Conservation (phyloP, 2,113 vertebrate genomes). For the Eudyptes chrysolophus region DNA sequence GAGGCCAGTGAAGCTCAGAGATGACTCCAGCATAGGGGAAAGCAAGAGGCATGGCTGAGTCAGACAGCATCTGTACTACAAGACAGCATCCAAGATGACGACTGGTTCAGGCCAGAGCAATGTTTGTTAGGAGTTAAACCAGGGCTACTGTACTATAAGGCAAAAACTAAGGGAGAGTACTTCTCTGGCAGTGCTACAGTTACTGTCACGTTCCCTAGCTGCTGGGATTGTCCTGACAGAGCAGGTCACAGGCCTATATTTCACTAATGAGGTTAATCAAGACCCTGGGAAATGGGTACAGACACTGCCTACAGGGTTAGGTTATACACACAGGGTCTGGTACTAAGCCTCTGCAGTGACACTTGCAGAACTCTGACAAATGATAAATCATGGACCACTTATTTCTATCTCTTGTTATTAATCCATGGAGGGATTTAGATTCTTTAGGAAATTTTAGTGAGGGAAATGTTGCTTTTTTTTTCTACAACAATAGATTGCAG, state of each 20-base stretch:
- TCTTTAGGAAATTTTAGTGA: not conserved
- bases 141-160: not conserved
- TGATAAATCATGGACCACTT: not conserved
- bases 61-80: not conserved
- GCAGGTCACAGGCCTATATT: not conserved
- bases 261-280: conserved; percentile 45
- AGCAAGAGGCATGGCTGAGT: not conserved
- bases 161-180: not conserved
- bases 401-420: not conserved
- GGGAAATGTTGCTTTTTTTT: not conserved
- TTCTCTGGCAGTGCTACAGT: not conserved
- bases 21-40: not conserved
- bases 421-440: not conserved
- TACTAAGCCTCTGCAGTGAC: not conserved
- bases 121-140: not conserved
- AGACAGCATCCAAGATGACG: not conserved
- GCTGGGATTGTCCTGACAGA: not conserved
- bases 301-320: not conserved
- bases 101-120: not conserved
- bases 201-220: not conserved
- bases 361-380: not conserved
- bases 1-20: not conserved
- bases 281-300: conserved; percentile 3
- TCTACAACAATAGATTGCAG: not conserved
- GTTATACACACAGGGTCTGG: not conserved